phyloP scores from a whole-genome alignment of 2,113 vertebrate genomes.

The Larimichthys polyactis region DNA sequence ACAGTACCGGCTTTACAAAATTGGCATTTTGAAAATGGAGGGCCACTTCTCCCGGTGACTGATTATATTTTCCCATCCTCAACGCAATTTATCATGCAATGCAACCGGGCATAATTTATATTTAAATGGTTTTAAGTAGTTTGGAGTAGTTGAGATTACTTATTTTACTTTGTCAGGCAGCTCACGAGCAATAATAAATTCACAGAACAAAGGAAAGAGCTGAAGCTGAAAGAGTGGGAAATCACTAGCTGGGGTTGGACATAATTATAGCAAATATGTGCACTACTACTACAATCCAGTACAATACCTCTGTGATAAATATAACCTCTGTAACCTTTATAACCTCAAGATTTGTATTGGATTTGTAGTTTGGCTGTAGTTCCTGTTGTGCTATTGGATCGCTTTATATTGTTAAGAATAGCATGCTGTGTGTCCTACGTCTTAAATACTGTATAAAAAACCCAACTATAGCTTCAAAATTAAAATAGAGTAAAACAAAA shows the following conservation, averaged over 20 bases:
- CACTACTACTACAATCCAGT: background rate
- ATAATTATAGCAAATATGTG: conserved; percentile 9
- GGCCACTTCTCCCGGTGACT: conserved; percentile 34
- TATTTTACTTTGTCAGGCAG: conserved; percentile 1
- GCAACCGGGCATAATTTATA: conserved; percentile 26
- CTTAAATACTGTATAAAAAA: background rate
- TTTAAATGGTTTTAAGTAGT: conserved; percentile 26
- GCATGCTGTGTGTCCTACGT: background rate
- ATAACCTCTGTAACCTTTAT: background rate
- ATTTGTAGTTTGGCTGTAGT: background rate
- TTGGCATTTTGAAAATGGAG: conserved; percentile 53
- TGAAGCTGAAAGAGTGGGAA: background rate
- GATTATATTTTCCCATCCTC: conserved; percentile 24
- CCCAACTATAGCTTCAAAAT: too few species aligned
- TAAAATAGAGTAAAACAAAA: too few species aligned
- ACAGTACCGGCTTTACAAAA: conserved; percentile 59
- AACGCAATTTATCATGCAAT: conserved; percentile 35
- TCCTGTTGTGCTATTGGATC: background rate
- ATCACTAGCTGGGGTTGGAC: background rate
- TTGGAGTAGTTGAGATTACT: background rate
- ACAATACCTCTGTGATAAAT: background rate
- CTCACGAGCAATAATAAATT: background rate
- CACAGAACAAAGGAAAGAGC: background rate
- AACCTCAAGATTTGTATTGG: background rate
- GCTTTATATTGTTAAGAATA: background rate